Conservation (phyloP, 2,888 invertebrate species). For the Didymodactylos carnosus region DNA sequence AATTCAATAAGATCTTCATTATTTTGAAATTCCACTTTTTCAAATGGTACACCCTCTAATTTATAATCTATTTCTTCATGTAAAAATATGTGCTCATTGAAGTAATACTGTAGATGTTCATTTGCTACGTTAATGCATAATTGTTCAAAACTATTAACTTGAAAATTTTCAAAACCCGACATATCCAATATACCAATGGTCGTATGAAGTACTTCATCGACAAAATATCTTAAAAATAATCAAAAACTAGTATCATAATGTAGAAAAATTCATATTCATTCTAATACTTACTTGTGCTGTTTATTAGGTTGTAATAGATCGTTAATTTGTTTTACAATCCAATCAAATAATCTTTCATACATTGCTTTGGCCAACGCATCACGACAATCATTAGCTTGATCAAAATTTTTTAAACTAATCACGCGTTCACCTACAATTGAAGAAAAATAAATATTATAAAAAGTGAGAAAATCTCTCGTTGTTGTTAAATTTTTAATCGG, state of each 20-base stretch:
- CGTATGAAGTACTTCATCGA: not conserved
- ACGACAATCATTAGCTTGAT: slow-evolving; percentile 25
- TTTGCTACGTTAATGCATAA: slow-evolving; percentile 32
- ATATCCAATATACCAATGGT: slow-evolving; percentile 27
- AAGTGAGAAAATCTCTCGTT: too few species aligned
- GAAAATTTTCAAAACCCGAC: slow-evolving; percentile 27
- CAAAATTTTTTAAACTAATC: slow-evolving; percentile 16
- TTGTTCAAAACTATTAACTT: slow-evolving; percentile 26
- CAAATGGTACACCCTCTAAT: slow-evolving; percentile 1
- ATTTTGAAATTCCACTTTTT: slow-evolving; percentile 11
- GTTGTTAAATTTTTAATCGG: not conserved
- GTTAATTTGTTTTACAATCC: slow-evolving; percentile 30
- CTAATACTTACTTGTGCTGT: not conserved
- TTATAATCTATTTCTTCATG: slow-evolving; percentile 13
- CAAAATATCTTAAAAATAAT: too few species aligned
- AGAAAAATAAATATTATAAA: slow-evolving; percentile 14
- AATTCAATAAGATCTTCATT: slow-evolving; percentile 14
- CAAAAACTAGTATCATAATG: not conserved
- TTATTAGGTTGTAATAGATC: slow-evolving; percentile 19
- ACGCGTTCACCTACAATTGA: slow-evolving; percentile 11
- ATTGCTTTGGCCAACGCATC: slow-evolving; percentile 29
- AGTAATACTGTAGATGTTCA: slow-evolving; percentile 30
- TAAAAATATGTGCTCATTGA: slow-evolving; percentile 28
- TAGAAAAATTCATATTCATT: not conserved
- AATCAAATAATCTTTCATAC: slow-evolving; percentile 28